A percentile compares a stretch with the other conserved stretches of the same genome.
Evolutionary conservation across 2,113 vertebrate genomes (phyloP).

Genomic region (Muscicapa adusta): DNA sequence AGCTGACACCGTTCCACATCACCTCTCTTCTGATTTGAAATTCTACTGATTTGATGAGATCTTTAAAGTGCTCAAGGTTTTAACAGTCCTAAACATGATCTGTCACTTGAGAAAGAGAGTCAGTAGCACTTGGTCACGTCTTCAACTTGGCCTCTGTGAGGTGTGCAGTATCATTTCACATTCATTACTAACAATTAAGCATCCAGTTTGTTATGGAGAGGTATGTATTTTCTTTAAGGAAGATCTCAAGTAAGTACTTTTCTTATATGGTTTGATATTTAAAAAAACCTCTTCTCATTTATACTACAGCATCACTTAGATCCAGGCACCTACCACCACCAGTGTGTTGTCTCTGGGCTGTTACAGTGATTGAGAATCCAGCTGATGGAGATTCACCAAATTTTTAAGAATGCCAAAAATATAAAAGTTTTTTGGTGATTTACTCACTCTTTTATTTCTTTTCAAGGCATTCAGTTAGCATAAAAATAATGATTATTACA

Average conservation of each 20-base stretch:
- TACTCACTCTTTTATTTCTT: background rate
- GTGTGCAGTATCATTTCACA: background rate
- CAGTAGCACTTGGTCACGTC: background rate
- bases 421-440: background rate
- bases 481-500: slow-evolving; percentile 35
- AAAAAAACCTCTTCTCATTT: background rate
- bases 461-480: background rate
- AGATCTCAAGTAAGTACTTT: background rate
- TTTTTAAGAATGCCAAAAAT: background rate
- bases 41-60: background rate
- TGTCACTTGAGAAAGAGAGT: background rate
- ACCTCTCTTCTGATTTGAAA: slow-evolving; percentile 6
- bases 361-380: background rate
- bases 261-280: background rate
- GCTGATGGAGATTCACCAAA: background rate
- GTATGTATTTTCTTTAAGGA: background rate
- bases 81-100: background rate
- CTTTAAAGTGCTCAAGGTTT: slow-evolving; percentile 11
- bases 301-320: background rate
- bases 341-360: background rate
- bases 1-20: background rate
- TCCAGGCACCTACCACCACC: background rate
- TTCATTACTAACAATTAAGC: background rate
- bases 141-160: background rate
- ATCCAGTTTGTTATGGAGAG: background rate